Percentiles rank a stretch among this genome's conserved stretches.
Conservation (phyloP, 2,888 invertebrate species). For the Caenorhabditis uteleia region DNA sequence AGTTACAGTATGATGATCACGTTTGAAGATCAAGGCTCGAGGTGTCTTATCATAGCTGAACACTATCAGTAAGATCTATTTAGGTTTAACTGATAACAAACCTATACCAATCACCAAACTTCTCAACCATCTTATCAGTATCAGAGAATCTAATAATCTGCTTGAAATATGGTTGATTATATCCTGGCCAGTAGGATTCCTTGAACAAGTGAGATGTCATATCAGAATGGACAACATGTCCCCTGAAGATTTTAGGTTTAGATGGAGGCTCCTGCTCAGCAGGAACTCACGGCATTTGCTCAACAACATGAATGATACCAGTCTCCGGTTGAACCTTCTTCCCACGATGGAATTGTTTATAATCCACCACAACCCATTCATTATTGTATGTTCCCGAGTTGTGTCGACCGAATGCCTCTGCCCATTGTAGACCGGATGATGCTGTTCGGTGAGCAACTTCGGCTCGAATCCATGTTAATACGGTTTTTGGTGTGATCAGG, state of each 20-base stretch:
- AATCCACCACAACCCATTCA: conserved; percentile 81
- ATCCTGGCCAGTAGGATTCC: conserved; percentile 80
- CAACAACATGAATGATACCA: conserved; percentile 78
- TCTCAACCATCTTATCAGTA: conserved; percentile 73
- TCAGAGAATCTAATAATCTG: conserved; percentile 73
- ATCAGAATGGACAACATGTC: conserved; percentile 58
- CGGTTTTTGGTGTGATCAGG: conserved; percentile 76
- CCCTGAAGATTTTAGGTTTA: conserved; percentile 37
- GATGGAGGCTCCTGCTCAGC: no score
- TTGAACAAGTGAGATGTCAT: conserved; percentile 55
- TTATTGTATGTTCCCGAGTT: conserved; percentile 84
- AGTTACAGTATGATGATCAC: conserved; percentile 75
- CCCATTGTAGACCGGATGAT: conserved; percentile 50
- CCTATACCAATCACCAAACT: conserved; percentile 76
- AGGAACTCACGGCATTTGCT: conserved; percentile 76
- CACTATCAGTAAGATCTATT: background rate
- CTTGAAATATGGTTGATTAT: conserved; percentile 76
- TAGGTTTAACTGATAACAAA: conserved; percentile 68
- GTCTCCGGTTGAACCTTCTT: conserved; percentile 33
- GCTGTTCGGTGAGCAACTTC: conserved; percentile 74
- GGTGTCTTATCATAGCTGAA: conserved; percentile 69
- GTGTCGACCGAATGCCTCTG: conserved; percentile 74
- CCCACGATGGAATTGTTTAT: conserved; percentile 74
- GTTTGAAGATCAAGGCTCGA: conserved; percentile 61
- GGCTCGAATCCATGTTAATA: conserved; percentile 77